Evolutionary conservation across 2,888 invertebrate genomes (phyloP).

Genomic region (Anarsia innoxiella): DNA sequence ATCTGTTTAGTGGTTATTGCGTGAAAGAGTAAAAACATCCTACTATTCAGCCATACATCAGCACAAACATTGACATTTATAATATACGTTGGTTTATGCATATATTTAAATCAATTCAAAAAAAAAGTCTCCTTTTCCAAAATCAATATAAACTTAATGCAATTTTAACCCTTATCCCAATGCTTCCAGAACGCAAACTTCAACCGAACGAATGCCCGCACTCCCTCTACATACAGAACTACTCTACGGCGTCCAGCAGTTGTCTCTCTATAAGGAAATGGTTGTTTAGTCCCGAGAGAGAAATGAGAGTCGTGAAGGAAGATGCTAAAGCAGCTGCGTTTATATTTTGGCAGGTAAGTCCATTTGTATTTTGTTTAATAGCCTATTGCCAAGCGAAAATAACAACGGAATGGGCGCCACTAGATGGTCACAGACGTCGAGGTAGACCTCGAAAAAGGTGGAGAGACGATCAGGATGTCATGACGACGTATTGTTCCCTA

Average conservation of each 20-base stretch:
- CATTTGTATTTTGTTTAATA: no score
- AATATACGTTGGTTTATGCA: neutral
- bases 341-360: constrained; percentile 87
- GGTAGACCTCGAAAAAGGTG: no score
- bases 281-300: constrained; percentile 85
- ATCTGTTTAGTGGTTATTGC: no score
- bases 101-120: neutral
- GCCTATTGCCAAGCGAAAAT: no score
- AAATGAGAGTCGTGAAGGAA: constrained; percentile 73
- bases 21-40: no score
- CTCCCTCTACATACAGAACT: constrained; percentile 98
- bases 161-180: neutral
- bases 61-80: no score
- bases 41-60: no score
- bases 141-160: neutral
- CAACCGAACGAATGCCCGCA: constrained; percentile 96
- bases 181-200: constrained; percentile 90
- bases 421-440: no score
- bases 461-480: no score
- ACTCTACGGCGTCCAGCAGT: constrained; percentile 96
- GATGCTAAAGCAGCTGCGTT: constrained; percentile 86
- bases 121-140: neutral
- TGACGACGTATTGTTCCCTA: no score
- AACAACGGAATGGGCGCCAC: no score
- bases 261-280: constrained; percentile 93